A percentile compares a stretch with the other conserved stretches of the same genome.
phyloP scores from a whole-genome alignment of 1,140 invertebrate species.

The Bombus superbus region DNA sequence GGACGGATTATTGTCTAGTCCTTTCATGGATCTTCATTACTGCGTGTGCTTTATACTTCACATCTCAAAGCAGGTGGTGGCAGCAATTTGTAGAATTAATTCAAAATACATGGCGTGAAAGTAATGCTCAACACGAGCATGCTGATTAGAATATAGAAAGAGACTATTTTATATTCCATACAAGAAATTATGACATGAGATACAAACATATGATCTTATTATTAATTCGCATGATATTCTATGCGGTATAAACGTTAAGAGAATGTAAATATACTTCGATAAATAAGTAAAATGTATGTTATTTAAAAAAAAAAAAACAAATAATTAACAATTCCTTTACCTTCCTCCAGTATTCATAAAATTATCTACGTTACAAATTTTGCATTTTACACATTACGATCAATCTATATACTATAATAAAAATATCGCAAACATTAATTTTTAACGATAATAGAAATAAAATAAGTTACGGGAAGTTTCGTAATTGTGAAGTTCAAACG shows the following conservation, averaged over 20 bases:
- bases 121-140: conserved; percentile 93
- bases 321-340: neutral
- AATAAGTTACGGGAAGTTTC: conserved; percentile 21
- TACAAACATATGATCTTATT: conserved; percentile 19
- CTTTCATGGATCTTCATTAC: conserved; percentile 94
- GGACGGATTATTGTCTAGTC: conserved; percentile 92
- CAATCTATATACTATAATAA: neutral
- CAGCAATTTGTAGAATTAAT: conserved; percentile 92
- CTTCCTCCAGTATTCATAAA: neutral
- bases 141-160: conserved; percentile 78
- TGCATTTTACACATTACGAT: neutral
- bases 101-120: conserved; percentile 94
- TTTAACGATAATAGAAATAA: neutral
- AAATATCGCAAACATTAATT: neutral
- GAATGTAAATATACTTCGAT: conserved; percentile 49
- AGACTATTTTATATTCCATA: conserved; percentile 2
- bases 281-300: conserved; percentile 32
- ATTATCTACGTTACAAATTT: neutral
- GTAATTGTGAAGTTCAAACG: conserved; percentile 7
- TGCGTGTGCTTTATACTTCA: conserved; percentile 89
- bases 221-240: conserved; percentile 4
- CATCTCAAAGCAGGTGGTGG: conserved; percentile 91
- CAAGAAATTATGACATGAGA: neutral
- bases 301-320: neutral
- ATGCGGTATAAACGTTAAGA: conserved; percentile 25